phyloP scores from a whole-genome alignment of 1,140 invertebrate genomes.

The Drosophila punjabiensis region DNA sequence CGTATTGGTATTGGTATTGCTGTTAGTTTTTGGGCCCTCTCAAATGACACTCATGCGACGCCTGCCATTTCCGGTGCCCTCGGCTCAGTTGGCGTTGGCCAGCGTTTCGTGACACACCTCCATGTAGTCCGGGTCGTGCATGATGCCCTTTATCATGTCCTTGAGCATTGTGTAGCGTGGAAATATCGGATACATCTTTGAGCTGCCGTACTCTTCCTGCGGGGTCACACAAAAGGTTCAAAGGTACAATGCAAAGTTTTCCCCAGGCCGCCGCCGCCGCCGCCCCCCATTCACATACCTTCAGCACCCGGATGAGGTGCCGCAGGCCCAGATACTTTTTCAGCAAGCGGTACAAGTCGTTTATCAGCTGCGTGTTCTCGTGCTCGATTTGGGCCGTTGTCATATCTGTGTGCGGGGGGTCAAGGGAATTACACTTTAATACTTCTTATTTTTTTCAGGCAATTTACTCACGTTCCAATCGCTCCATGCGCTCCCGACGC shows the following conservation, averaged over 20 bases:
- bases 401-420: slow-evolving; percentile 89
- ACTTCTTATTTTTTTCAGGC: slow-evolving; percentile 6
- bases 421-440: slow-evolving; percentile 11
- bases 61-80: slow-evolving; percentile 81
- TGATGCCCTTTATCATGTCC: slow-evolving; percentile 97
- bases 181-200: slow-evolving; percentile 96
- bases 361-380: slow-evolving; percentile 97
- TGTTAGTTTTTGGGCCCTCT: slow-evolving; percentile 60
- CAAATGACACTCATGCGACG: slow-evolving; percentile 83
- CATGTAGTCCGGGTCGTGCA: slow-evolving; percentile 97
- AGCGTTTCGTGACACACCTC: slow-evolving; percentile 95
- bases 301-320: slow-evolving; percentile 94
- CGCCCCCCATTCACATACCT: slow-evolving; percentile 87
- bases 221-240: slow-evolving; percentile 10
- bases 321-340: slow-evolving; percentile 96
- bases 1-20: slow-evolving; percentile 44
- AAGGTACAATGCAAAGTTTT: slow-evolving; percentile 33
- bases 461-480: slow-evolving; percentile 90
- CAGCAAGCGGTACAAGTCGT: slow-evolving; percentile 95
- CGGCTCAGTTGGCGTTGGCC: slow-evolving; percentile 83
- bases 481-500: slow-evolving; percentile 92
- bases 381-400: slow-evolving; percentile 96
- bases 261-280: neutral
- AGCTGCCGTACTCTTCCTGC: slow-evolving; percentile 94
- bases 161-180: slow-evolving; percentile 97